These are phyloP conservation scores for Larimichthys polyactis DNA, from an alignment of 2,113 vertebrate genomes.

Conservation along the genomic window DNA sequence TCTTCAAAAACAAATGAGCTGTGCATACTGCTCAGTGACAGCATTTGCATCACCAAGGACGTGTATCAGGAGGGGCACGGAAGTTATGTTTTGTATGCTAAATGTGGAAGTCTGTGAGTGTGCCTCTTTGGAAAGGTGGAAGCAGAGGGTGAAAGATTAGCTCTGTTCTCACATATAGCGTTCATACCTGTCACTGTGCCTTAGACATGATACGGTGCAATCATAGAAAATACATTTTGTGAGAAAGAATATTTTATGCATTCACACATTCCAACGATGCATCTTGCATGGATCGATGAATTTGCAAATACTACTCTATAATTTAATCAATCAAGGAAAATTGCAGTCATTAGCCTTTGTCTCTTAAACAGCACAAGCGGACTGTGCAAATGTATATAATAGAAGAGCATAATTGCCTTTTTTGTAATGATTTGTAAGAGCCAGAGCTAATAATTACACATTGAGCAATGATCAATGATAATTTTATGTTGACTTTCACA, in stretches of 20 bases:
- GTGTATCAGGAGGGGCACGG: neutral
- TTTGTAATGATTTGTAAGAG: neutral
- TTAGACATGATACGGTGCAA: neutral
- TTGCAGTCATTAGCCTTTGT: neutral
- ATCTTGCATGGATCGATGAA: neutral
- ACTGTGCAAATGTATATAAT: neutral
- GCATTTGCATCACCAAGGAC: slow-evolving; percentile 26
- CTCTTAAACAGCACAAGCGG: neutral
- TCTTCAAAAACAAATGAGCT: slow-evolving; percentile 12
- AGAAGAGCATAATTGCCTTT: neutral
- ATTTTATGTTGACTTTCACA: neutral
- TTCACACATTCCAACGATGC: neutral
- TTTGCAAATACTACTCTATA: neutral
- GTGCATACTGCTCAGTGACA: neutral
- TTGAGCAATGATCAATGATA: neutral
- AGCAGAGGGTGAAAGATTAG: slow-evolving; percentile 25
- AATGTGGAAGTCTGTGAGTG: slow-evolving; percentile 1
- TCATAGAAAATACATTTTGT: neutral
- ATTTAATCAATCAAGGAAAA: neutral
- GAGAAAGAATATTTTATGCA: neutral
- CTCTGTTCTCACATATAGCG: neutral
- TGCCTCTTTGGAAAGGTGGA: neutral
- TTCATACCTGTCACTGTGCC: neutral
- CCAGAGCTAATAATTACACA: neutral
- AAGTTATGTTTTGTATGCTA: neutral